Conservation (phyloP, 2,797 vertebrate species). For the Sternarchorhynchus goeldii region DNA sequence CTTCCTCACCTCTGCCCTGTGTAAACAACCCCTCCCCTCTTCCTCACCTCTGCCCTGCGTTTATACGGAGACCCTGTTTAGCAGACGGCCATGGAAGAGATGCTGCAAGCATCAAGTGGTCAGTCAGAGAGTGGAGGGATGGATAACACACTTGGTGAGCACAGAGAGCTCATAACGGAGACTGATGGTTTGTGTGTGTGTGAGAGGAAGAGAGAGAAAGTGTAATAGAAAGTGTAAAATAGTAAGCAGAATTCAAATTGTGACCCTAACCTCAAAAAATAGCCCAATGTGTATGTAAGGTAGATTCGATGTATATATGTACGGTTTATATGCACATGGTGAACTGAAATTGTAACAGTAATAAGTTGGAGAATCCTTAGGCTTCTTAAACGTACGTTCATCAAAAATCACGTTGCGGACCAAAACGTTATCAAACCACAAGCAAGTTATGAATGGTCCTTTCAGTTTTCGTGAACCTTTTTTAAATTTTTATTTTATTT, state of each 20-base stretch:
- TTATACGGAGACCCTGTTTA: conserved; percentile 49
- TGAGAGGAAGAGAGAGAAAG: neutral
- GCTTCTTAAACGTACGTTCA: conserved; percentile 47
- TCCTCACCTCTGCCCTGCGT: conserved; percentile 8
- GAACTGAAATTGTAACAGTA: conserved; percentile 32
- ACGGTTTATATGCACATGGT: conserved; percentile 14
- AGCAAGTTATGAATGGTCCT: conserved; percentile 28
- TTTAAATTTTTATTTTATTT: conserved; percentile 17
- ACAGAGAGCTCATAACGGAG: neutral
- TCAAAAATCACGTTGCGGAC: conserved; percentile 57
- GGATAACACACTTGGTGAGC: conserved; percentile 57
- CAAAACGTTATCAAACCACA: conserved; percentile 50
- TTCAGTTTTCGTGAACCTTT: conserved; percentile 42
- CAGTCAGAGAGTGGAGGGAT: conserved; percentile 46
- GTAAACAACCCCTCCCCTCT: too few species aligned
- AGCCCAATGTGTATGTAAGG: conserved; percentile 55
- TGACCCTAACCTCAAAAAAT: conserved; percentile 54
- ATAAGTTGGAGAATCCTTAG: conserved; percentile 41
- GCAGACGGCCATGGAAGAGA: conserved; percentile 57
- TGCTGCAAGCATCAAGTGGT: conserved; percentile 60
- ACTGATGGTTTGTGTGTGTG: neutral
- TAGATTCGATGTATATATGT: too few species aligned
- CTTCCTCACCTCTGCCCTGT: conserved; percentile 11
- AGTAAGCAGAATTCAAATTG: conserved; percentile 60
- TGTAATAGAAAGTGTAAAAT: conserved; percentile 27